These are phyloP conservation scores for Opisthocomus hoazin DNA, from an alignment of 2,113 vertebrate species.

Conservation along the genomic window DNA sequence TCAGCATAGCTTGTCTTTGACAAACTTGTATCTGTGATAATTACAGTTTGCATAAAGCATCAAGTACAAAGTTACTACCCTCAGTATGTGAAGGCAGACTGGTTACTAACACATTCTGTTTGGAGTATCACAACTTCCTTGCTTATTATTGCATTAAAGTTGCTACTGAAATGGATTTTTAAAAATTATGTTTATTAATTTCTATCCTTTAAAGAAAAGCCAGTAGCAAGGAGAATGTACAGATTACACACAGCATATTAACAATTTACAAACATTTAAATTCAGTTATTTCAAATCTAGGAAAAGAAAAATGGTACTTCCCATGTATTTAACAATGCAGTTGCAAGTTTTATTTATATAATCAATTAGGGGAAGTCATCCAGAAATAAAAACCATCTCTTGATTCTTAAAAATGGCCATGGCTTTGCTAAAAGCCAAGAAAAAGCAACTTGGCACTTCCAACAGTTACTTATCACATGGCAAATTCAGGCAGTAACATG, in stretches of 20 bases:
- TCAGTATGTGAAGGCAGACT: neutral
- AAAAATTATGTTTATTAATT: neutral
- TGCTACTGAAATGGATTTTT: neutral
- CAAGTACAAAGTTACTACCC: neutral
- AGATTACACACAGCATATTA: neutral
- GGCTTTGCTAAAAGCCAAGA: neutral
- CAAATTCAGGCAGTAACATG: neutral
- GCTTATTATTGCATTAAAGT: neutral
- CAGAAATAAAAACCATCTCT: neutral
- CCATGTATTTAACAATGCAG: neutral
- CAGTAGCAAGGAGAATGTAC: neutral
- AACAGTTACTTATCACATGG: neutral
- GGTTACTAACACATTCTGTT: neutral
- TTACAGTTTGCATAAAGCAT: neutral
- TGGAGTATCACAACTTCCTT: neutral
- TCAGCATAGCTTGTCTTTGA: neutral
- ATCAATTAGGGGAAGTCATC: neutral
- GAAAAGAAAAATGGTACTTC: neutral
- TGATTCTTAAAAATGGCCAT: neutral
- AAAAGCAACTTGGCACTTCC: neutral
- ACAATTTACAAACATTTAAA: neutral
- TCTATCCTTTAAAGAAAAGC: neutral
- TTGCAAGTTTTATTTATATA: neutral
- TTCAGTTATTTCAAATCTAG: neutral
- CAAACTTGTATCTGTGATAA: neutral